A percentile compares a stretch with the other conserved stretches of the same genome.
Evolutionary conservation across 2,797 vertebrate species (phyloP).

Genomic region (Diglossa cyanea): DNA sequence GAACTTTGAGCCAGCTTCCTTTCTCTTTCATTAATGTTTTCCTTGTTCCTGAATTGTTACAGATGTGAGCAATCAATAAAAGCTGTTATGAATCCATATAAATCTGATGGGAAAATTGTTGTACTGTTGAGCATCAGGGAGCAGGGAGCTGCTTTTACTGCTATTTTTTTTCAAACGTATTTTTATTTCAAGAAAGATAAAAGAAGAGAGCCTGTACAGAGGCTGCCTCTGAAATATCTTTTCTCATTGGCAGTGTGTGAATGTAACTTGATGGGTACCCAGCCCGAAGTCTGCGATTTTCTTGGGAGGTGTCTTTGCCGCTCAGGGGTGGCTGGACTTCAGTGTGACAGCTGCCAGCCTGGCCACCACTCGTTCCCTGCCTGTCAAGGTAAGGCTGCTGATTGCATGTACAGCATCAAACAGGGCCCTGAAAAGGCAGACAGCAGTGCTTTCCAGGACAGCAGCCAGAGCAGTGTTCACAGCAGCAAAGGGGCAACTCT

Average conservation of each 20-base stretch:
- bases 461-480: not conserved
- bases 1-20: not conserved
- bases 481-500: not conserved
- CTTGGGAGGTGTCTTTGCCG: constrained; percentile 84
- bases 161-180: not conserved
- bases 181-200: not conserved
- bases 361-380: constrained; percentile 83
- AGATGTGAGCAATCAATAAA: not conserved
- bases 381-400: constrained; percentile 80
- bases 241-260: constrained; percentile 74
- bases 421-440: not conserved
- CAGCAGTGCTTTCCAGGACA: not conserved
- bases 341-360: constrained; percentile 80
- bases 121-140: not conserved
- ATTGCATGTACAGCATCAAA: not conserved
- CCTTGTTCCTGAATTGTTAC: not conserved
- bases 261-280: constrained; percentile 80
- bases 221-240: not conserved
- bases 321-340: constrained; percentile 72
- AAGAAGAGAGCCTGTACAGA: not conserved
- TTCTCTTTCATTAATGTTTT: not conserved
- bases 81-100: not conserved
- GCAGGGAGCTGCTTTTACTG: not conserved
- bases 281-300: constrained; percentile 73
- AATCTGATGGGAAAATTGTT: not conserved